phyloP scores from a whole-genome alignment of 2,888 invertebrate species.

The Frankliniella fusca region DNA sequence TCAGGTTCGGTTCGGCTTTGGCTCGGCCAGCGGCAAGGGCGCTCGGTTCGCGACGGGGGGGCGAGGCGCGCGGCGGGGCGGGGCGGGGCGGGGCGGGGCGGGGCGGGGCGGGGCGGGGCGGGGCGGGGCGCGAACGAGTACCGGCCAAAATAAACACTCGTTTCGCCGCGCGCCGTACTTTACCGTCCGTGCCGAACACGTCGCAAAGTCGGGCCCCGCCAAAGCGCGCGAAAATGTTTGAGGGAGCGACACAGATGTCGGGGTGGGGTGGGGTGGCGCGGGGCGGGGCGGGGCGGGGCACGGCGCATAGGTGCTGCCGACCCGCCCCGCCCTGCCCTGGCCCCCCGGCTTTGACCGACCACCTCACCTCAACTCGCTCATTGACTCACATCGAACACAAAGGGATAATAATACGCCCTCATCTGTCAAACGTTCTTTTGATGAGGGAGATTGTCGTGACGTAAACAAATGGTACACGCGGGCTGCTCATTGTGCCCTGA shows the following conservation, averaged over 20 bases:
- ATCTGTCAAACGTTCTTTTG: constrained; percentile 17
- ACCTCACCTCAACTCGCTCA: neutral
- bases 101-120: neutral
- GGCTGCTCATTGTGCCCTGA: neutral
- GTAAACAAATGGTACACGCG: neutral
- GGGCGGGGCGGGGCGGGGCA: constrained; percentile 5
- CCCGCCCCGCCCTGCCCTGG: neutral
- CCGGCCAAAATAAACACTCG: neutral
- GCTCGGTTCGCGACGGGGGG: neutral
- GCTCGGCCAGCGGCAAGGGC: neutral
- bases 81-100: neutral
- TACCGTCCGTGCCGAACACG: neutral
- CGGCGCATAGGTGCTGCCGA: constrained; percentile 16
- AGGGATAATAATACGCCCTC: constrained; percentile 12
- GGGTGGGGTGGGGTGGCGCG: neutral
- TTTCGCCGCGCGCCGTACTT: neutral
- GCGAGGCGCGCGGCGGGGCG: no score
- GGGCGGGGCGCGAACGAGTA: neutral
- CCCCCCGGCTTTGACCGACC: neutral
- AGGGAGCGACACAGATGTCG: neutral
- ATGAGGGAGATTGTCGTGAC: constrained; percentile 18
- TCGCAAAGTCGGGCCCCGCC: neutral
- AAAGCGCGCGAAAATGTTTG: neutral
- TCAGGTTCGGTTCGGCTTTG: neutral
- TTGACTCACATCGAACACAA: neutral